Percentiles rank a stretch among this genome's conserved stretches.
These are phyloP conservation scores for Artemia sinica DNA, from an alignment of 2,888 invertebrate species.

Conservation along the genomic window DNA sequence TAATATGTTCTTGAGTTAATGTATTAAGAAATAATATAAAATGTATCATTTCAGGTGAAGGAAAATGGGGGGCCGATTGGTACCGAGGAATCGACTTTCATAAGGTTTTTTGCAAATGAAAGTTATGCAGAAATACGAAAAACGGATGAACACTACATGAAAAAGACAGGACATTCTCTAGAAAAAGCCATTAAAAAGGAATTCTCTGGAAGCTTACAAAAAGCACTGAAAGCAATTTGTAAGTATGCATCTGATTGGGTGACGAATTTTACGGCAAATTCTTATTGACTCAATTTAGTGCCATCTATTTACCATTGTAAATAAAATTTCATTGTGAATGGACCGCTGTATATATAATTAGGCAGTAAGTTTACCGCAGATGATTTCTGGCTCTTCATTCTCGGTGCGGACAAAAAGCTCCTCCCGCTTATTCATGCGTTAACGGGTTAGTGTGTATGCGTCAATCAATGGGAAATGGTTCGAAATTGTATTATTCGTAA, in stretches of 20 bases:
- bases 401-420: no score
- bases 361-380: no score
- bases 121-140: constrained; percentile 73
- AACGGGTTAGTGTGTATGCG: no score
- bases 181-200: constrained; percentile 62
- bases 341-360: no score
- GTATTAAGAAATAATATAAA: not conserved
- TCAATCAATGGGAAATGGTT: no score
- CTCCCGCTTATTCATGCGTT: no score
- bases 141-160: constrained; percentile 64
- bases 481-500: no score
- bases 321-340: not conserved
- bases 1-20: constrained; percentile 16
- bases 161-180: constrained; percentile 57
- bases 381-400: no score
- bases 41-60: constrained; percentile 34
- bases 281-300: not conserved
- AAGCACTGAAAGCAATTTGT: constrained; percentile 68
- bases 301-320: not conserved
- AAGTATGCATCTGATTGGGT: constrained; percentile 29
- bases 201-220: constrained; percentile 67
- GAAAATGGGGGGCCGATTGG: constrained; percentile 70
- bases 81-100: constrained; percentile 72
- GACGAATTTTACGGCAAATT: no score
- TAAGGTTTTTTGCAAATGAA: constrained; percentile 61